phyloP scores from a whole-genome alignment of 2,113 vertebrate species.

The rat (Rattus norvegicus) region DNA sequence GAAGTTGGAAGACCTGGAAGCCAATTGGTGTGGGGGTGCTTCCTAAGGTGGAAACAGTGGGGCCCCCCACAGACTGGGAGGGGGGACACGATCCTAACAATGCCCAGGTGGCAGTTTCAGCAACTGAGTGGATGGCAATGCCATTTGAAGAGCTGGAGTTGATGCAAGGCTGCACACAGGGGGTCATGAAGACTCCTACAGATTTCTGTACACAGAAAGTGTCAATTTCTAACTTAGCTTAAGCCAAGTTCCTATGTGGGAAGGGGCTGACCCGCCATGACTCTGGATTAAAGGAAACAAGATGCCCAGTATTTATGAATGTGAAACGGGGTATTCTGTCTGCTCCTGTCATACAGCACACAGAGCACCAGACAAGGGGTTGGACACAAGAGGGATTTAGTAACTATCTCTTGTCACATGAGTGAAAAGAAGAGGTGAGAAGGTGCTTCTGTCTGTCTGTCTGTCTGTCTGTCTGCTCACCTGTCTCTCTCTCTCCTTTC shows the following conservation, averaged over 20 bases:
- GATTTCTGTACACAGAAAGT: neutral
- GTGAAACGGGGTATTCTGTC: neutral
- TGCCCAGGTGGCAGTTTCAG: neutral
- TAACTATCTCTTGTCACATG: neutral
- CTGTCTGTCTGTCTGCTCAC: neutral
- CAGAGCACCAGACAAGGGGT: neutral
- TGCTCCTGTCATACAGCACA: neutral
- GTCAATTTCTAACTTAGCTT: neutral
- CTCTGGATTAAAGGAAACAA: neutral
- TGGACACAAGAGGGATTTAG: neutral
- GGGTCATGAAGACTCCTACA: neutral
- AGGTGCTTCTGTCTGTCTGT: neutral
- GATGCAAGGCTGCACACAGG: rapidly evolving
- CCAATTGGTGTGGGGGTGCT: neutral
- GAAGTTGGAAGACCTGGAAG: neutral
- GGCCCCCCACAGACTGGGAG: neutral
- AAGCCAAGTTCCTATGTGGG: neutral
- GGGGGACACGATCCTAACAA: neutral
- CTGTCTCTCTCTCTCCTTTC: neutral
- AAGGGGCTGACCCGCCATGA: neutral
- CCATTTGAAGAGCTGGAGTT: neutral
- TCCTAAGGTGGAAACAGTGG: neutral
- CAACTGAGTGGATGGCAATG: neutral
- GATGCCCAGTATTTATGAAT: neutral
- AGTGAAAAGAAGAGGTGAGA: neutral